Percentiles rank a stretch among this genome's conserved stretches.
Evolutionary conservation across 2,888 invertebrate species (phyloP).

Genomic region (Nemotelus nigrinus): DNA sequence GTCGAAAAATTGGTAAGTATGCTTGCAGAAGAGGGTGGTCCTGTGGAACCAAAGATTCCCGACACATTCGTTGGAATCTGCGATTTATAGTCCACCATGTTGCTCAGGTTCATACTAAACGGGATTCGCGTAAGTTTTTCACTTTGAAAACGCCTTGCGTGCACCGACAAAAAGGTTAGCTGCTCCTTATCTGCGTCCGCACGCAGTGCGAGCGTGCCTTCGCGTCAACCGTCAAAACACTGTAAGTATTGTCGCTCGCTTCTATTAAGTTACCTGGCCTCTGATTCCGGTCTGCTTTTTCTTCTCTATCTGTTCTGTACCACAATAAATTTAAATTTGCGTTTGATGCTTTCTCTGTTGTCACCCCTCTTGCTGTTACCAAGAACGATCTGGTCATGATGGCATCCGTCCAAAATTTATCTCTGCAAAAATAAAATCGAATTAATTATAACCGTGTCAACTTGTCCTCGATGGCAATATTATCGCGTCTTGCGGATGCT

Average conservation of each 20-base stretch:
- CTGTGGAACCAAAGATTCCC: slow-evolving; percentile 51
- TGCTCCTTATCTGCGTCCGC: slow-evolving; percentile 32
- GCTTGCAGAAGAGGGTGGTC: slow-evolving; percentile 45
- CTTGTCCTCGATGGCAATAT: slow-evolving; percentile 42
- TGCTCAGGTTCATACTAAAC: slow-evolving; percentile 19
- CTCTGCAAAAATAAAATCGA: slow-evolving; percentile 47
- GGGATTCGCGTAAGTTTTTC: background rate
- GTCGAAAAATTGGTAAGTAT: slow-evolving; percentile 31
- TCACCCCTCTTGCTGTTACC: slow-evolving; percentile 46
- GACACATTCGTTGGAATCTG: slow-evolving; percentile 46
- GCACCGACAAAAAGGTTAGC: slow-evolving; percentile 26
- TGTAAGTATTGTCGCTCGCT: slow-evolving; percentile 27
- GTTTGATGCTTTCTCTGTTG: slow-evolving; percentile 34
- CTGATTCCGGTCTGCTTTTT: background rate
- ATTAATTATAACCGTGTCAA: slow-evolving; percentile 44
- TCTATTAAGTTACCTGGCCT: slow-evolving; percentile 33
- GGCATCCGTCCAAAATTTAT: slow-evolving; percentile 51
- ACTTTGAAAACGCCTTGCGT: background rate
- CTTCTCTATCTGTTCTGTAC: slow-evolving; percentile 31
- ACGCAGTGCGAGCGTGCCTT: slow-evolving; percentile 21
- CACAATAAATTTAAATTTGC: slow-evolving; percentile 21
- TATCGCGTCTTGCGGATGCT: slow-evolving; percentile 35
- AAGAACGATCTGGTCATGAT: slow-evolving; percentile 52
- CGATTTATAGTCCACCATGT: slow-evolving; percentile 38
- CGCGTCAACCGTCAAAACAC: slow-evolving; percentile 36